Percentiles rank a stretch among this genome's conserved stretches.
phyloP scores from a whole-genome alignment of 2,888 invertebrate genomes.

The Dyspetes luteomarginatus region DNA sequence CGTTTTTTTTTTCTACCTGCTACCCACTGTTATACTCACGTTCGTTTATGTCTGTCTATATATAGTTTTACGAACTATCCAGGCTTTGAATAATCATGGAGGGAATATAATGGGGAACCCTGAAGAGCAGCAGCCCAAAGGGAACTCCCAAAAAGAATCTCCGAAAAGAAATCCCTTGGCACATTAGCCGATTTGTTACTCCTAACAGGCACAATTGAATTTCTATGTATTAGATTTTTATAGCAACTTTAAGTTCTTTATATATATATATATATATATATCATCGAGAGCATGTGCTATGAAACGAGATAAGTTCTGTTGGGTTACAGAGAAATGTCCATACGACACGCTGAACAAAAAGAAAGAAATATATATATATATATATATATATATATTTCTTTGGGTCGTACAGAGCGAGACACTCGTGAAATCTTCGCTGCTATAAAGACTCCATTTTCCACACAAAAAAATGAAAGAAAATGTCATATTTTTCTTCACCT shows the following conservation, averaged over 20 bases:
- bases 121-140: background rate
- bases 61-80: background rate
- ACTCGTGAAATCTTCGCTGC: conserved; percentile 52
- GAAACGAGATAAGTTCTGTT: conserved; percentile 41
- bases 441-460: conserved; percentile 26
- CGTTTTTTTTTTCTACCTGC: conserved; percentile 14
- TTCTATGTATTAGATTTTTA: conserved; percentile 54
- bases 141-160: conserved; percentile 63
- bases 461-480: conserved; percentile 36
- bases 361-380: conserved; percentile 32
- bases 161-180: conserved; percentile 54
- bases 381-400: background rate
- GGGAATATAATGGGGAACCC: background rate
- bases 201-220: conserved; percentile 68
- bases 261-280: background rate
- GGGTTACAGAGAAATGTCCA: conserved; percentile 24
- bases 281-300: background rate
- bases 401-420: conserved; percentile 9
- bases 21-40: no score
- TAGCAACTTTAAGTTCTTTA: no score
- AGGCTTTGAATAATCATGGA: background rate
- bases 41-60: no score
- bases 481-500: conserved; percentile 26
- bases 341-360: conserved; percentile 5
- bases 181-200: conserved; percentile 64